These are phyloP conservation scores for Tricholaema leucomelas DNA, from an alignment of 2,113 vertebrate species.

Conservation along the genomic window DNA sequence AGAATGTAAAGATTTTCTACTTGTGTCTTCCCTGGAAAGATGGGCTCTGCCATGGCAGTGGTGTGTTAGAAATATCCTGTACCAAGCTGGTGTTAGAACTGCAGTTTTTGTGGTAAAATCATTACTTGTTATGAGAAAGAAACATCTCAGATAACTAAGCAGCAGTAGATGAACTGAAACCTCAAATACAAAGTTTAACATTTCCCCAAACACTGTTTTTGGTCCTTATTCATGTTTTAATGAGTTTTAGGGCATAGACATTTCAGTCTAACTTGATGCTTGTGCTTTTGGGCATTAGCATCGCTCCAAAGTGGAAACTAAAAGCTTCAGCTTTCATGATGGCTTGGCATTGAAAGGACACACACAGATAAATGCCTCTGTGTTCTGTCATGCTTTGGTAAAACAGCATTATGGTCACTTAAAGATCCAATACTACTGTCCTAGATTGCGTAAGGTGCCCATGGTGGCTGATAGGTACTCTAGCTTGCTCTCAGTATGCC, in stretches of 20 bases:
- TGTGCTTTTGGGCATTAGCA: slow-evolving; percentile 29
- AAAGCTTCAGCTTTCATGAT: slow-evolving; percentile 16
- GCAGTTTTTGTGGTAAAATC: background rate
- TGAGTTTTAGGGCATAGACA: background rate
- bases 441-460: background rate
- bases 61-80: background rate
- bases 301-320: slow-evolving; percentile 19
- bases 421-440: background rate
- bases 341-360: background rate
- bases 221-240: slow-evolving; percentile 35
- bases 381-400: background rate
- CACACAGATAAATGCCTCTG: background rate
- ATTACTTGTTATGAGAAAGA: background rate
- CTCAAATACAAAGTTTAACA: background rate
- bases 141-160: background rate
- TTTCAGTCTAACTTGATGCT: background rate
- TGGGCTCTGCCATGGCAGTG: background rate
- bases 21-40: slow-evolving; percentile 19
- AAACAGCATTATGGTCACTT: background rate
- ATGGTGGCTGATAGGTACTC: background rate
- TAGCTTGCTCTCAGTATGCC: background rate
- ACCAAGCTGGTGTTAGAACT: background rate
- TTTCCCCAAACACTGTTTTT: background rate
- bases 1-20: slow-evolving; percentile 59
- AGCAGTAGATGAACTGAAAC: background rate